Evolutionary conservation across 2,113 vertebrate genomes (phyloP), one percentile per base, ranked within the genome.

Genomic region (Aphyosemion australe): DNA sequence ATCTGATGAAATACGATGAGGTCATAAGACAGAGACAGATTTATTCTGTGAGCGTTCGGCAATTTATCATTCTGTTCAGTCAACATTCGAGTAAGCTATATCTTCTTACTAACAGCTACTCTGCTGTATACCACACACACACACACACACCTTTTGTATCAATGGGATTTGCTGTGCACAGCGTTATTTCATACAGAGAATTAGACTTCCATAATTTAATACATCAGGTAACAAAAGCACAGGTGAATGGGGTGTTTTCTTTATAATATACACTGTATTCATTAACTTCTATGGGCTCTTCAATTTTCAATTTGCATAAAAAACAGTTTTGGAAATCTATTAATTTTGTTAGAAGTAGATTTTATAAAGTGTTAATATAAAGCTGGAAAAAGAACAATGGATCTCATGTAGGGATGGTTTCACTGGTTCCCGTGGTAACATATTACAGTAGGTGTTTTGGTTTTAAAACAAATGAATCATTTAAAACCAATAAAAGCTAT

Each of bases 1-100:
- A 78, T 62, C 43, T 68, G 67, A 71, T 75, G 37, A 72, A 68
- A 64, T 62, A 69, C 43, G 37, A 55, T 57, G 53, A 74, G 57
- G 64, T 69, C 74, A 66, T 62, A 43, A 65, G 31, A 66, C 53
- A 72, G 20, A 50, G 47, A 46, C 31, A 43, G 19, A 37, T 60
- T 55, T 61, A 21, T 61, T 43, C 34, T 20, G 54, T 6, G 34
- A 69, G 31, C 37, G 64, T 58, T 59, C 54, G 57, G 13, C 34
- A 34, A 74, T 84, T 55, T 49, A 62, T 76, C 65, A 58, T 55
- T 68, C 63, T 65, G 45, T 18, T 26, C 65, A 39, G 43, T 63
- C 46, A 71, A 52, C 59, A 64, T 52, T 71, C 65, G 20, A 79
- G 20, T 0, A 45, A 16, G 15, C 37, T 61, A 12, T 55, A 46